Evolutionary conservation across 1,140 invertebrate genomes (phyloP), one percentile per base, ranked within the genome.

Genomic region (Zaprionus davidi): DNA sequence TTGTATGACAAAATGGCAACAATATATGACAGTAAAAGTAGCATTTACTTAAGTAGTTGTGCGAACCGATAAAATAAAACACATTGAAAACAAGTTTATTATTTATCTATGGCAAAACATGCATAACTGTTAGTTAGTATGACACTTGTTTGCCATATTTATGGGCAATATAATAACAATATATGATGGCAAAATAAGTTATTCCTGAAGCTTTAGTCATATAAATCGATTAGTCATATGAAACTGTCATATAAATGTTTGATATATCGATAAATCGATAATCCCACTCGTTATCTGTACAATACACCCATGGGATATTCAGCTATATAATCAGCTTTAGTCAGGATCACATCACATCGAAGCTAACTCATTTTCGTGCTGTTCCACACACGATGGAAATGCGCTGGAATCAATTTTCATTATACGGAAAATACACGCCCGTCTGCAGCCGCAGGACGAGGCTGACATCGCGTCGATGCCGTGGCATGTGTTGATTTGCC

Each of bases 401-500:
- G 20, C 34, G 22, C 20, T 15, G 57, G 22, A 24, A 59, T 59
- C 57, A 41, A 59, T 36, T 59, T 59, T 36, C 57, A 59, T 59
- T 22, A 59, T 59, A 59, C 34, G 36, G 41, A 62, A 62, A 62
- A 62, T 62, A 44, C 41, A 46, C 41, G 59, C 26, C 9, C 44
- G 20, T 15, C 9, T 41, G 20, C 34, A 34, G 62, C 59, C 17
- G 13, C 38, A n/a, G 62, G 17, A 34, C 49, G 9, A n/a, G n/a
- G 17, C 15, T 41, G 38, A 34, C 38, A 15, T 4, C 15, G 38
- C 38, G 5, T 41, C 38, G 41, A 46, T n/a, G 13, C 13, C 36
- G 41, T 22, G 46, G 46, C 65, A 73, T 69, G 57, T 68, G 51
- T 57, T 70, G 66, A 56, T 49, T 63, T 38, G 68, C 59, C 59